A percentile compares a stretch with the other conserved stretches of the same genome.
phyloP scores from a whole-genome alignment of 2,113 vertebrate genomes.

The Sakesphorus luctuosus region DNA sequence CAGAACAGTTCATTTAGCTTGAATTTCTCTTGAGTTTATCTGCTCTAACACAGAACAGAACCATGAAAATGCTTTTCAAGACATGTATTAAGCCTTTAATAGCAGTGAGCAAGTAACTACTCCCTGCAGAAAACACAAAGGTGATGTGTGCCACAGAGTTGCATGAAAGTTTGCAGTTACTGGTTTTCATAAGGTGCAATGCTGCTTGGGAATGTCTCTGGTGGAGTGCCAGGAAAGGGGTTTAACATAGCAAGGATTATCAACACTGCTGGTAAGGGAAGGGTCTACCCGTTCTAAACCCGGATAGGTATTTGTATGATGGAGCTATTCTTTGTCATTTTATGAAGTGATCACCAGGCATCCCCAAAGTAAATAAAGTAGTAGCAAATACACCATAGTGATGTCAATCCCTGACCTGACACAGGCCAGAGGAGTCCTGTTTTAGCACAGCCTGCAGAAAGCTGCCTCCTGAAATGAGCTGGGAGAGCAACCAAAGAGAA shows the following conservation, averaged over 20 bases:
- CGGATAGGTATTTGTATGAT: not conserved
- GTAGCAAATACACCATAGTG: not conserved
- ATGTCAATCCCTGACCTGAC: not conserved
- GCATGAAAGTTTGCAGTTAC: not conserved
- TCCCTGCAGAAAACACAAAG: not conserved
- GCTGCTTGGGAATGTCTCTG: not conserved
- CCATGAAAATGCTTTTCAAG: not conserved
- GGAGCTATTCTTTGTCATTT: not conserved
- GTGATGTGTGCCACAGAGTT: not conserved
- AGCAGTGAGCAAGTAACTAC: not conserved
- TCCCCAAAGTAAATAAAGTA: not conserved
- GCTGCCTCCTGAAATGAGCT: not conserved
- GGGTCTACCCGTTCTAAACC: not conserved
- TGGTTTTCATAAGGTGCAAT: not conserved
- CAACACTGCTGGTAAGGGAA: not conserved
- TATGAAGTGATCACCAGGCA: not conserved
- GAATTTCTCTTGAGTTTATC: not conserved
- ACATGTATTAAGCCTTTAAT: not conserved
- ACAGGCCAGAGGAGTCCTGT: not conserved
- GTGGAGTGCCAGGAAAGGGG: not conserved
- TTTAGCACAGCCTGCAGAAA: not conserved
- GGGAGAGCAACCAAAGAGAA: conserved; percentile 47
- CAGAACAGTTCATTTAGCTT: not conserved
- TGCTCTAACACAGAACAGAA: not conserved
- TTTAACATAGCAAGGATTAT: not conserved